Evolutionary conservation across 2,113 vertebrate species (phyloP).

Genomic region (Motacilla tschutschensis): DNA sequence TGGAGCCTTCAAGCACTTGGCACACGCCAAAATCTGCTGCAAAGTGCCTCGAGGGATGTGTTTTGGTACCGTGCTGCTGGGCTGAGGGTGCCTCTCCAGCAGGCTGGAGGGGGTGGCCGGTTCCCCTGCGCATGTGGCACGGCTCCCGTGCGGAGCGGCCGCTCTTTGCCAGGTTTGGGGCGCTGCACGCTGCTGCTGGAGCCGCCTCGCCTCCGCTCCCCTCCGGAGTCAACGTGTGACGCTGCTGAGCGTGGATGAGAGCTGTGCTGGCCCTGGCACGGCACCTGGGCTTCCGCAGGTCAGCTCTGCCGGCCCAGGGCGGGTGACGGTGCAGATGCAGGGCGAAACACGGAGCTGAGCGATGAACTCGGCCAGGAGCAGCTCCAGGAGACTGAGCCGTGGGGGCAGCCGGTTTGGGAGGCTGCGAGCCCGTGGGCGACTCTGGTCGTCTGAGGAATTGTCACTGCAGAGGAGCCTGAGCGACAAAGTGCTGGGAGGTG

Average conservation of each 20-base stretch:
- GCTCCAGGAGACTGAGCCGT: rapidly evolving
- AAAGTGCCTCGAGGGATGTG: neutral
- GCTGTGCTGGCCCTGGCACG: neutral
- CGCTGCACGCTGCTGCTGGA: neutral
- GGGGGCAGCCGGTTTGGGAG: neutral
- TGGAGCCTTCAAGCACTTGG: neutral
- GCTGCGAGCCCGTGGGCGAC: neutral
- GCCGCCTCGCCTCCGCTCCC: rapidly evolving
- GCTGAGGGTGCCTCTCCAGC: neutral
- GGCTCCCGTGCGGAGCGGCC: rapidly evolving
- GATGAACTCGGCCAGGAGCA: neutral
- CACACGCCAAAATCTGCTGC: neutral
- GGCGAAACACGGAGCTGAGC: rapidly evolving
- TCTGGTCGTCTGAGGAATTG: neutral
- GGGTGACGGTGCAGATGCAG: rapidly evolving
- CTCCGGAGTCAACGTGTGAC: neutral
- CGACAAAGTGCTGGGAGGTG: neutral
- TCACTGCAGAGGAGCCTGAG: neutral
- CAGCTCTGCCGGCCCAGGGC: neutral
- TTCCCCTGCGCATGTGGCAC: neutral
- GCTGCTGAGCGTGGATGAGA: neutral
- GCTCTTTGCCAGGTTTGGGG: neutral
- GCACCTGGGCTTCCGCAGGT: neutral
- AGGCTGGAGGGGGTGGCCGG: neutral
- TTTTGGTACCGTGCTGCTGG: neutral